Conservation (phyloP, 2,888 invertebrate genomes). For the Rambutsinella grinnellia region DNA sequence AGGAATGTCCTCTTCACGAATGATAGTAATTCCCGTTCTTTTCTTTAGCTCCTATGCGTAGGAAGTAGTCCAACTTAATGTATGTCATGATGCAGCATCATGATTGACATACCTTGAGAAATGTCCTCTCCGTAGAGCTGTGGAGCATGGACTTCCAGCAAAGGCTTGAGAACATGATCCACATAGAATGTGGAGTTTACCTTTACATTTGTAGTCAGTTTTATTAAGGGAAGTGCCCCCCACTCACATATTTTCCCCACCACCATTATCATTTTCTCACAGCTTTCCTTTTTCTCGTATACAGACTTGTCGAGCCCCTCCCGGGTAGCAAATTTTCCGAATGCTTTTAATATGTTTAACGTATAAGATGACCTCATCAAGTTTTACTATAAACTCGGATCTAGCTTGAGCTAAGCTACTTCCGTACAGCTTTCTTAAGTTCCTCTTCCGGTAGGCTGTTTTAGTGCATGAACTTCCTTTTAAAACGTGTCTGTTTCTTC, state of each 20-base stretch:
- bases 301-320: neutral
- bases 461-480: conserved; percentile 1
- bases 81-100: neutral
- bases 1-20: conserved; percentile 26
- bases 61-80: too few relatives aligned
- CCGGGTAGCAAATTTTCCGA: neutral
- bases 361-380: conserved; percentile 18
- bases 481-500: too few relatives aligned
- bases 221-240: conserved; percentile 30
- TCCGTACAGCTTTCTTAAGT: conserved; percentile 5
- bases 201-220: conserved; percentile 46
- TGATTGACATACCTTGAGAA: neutral
- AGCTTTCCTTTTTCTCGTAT: neutral
- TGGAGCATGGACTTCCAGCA: conserved; percentile 30
- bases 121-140: conserved; percentile 26
- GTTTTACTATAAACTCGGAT: conserved; percentile 15
- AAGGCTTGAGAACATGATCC: conserved; percentile 23
- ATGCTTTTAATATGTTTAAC: conserved; percentile 3
- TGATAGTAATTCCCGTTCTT: conserved; percentile 34
- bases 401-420: neutral
- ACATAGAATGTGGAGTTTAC: conserved; percentile 33
- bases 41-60: conserved; percentile 10
- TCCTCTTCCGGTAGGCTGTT: conserved; percentile 7
- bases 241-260: conserved; percentile 36
- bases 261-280: conserved; percentile 30